Evolutionary conservation across 2,888 invertebrate species (phyloP).

Genomic region (Polyploca ridens): DNA sequence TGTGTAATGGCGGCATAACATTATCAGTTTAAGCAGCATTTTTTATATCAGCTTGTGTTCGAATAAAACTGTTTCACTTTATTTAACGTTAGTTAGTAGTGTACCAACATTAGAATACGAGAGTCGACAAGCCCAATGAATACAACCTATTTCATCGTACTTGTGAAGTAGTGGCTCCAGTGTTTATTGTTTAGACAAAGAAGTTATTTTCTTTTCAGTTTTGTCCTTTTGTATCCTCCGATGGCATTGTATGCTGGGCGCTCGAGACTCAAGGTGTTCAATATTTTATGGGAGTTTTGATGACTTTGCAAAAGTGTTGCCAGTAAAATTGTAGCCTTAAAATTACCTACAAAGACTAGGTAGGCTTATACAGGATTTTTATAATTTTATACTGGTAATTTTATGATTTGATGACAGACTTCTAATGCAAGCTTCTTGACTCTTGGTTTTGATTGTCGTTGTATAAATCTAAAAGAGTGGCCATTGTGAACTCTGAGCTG

Average conservation of each 20-base stretch:
- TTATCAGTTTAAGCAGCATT: no score
- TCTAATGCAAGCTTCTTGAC: no score
- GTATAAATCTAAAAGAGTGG: no score
- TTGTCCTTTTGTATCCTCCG: neutral
- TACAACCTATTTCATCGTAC: neutral
- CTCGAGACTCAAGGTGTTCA: neutral
- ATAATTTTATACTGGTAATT: no score
- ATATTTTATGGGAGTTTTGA: neutral
- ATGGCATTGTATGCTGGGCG: neutral
- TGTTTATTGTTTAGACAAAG: neutral
- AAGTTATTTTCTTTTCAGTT: conserved; percentile 7
- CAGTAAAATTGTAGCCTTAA: neutral
- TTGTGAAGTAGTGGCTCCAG: neutral
- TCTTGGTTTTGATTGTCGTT: no score
- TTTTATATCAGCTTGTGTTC: no score
- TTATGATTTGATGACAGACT: no score
- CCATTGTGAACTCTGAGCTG: no score
- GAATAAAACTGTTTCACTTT: no score
- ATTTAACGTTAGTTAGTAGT: neutral
- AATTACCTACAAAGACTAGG: neutral
- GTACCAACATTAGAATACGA: neutral
- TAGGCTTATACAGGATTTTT: no score
- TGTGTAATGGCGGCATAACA: no score
- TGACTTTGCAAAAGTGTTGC: conserved; percentile 2
- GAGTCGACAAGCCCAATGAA: neutral